Evolutionary conservation across 2,113 vertebrate species (phyloP).

Genomic region (Sceloporus tristichus): DNA sequence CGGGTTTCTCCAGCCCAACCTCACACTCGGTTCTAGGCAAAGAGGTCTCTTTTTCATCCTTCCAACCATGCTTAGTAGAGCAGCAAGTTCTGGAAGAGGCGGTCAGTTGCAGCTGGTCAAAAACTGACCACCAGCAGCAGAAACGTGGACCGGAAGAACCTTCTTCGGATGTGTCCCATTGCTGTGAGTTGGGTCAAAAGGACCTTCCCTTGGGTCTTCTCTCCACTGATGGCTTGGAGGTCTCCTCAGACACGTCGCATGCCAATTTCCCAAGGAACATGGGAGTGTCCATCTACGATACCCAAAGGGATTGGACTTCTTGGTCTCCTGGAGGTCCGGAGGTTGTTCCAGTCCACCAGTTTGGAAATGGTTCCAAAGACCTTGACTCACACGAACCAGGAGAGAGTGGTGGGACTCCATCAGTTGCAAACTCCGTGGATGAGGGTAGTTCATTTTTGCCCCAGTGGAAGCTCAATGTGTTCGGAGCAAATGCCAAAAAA

Average conservation of each 20-base stretch:
- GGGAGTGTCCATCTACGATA: slow-evolving; percentile 34
- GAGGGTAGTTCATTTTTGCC: neutral
- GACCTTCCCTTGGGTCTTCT: neutral
- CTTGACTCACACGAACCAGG: neutral
- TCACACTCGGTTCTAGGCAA: neutral
- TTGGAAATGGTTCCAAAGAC: slow-evolving; percentile 24
- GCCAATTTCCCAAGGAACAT: neutral
- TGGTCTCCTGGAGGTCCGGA: slow-evolving; percentile 33
- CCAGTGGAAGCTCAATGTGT: neutral
- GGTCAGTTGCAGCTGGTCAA: neutral
- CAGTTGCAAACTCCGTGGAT: rapidly evolving
- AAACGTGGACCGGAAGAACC: slow-evolving; percentile 13
- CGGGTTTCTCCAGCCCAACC: neutral
- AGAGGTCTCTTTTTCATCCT: neutral
- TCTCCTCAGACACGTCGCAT: slow-evolving; percentile 49
- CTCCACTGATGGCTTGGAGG: slow-evolving; percentile 34
- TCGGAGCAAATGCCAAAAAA: neutral
- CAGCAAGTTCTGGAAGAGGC: slow-evolving; percentile 7
- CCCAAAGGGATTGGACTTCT: neutral
- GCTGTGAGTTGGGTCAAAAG: slow-evolving; percentile 13
- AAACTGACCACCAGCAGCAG: neutral
- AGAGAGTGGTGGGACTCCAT: neutral
- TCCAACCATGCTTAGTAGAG: neutral
- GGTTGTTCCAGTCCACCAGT: slow-evolving; percentile 18
- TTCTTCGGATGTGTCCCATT: rapidly evolving